Percentiles rank a stretch among this genome's conserved stretches.
Evolutionary conservation across 1,140 invertebrate species (phyloP).

Genomic region (Trichonephila inaurata): DNA sequence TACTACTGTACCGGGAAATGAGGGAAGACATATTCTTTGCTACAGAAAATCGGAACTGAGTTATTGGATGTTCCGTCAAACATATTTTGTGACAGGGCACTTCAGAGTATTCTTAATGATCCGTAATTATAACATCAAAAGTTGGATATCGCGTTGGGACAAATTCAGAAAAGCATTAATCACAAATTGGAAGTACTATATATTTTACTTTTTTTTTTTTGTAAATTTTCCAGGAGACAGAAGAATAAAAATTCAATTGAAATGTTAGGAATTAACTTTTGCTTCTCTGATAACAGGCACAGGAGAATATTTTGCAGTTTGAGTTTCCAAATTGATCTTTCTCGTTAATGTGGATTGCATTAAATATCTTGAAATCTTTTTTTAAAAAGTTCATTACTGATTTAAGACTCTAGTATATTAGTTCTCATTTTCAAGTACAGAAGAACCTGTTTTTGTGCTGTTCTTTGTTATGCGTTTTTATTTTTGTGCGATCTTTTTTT

Average conservation of each 20-base stretch:
- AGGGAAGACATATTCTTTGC: too few relatives aligned
- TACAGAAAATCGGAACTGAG: not conserved
- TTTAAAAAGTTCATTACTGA: too few relatives aligned
- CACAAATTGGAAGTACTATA: not conserved
- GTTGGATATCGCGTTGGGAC: not conserved
- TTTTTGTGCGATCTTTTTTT: too few relatives aligned
- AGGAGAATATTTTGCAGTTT: too few relatives aligned
- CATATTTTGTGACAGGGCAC: not conserved
- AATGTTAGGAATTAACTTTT: not conserved
- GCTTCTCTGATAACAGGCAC: not conserved
- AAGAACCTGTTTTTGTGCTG: too few relatives aligned
- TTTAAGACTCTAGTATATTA: too few relatives aligned
- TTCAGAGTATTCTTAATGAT: slow-evolving; percentile 3
- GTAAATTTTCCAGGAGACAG: not conserved
- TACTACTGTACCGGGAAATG: not conserved
- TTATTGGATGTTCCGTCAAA: not conserved
- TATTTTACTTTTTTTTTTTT: not conserved
- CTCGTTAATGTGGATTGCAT: too few relatives aligned
- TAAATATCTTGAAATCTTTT: too few relatives aligned
- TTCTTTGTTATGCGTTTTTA: too few relatives aligned
- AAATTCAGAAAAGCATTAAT: slow-evolving; percentile 20
- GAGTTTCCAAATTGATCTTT: too few relatives aligned
- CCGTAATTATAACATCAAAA: not conserved
- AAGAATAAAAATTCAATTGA: not conserved
- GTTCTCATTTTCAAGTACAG: too few relatives aligned